These are phyloP conservation scores for Camptogramma bilineatum DNA, from an alignment of 2,888 invertebrate species.

Conservation along the genomic window DNA sequence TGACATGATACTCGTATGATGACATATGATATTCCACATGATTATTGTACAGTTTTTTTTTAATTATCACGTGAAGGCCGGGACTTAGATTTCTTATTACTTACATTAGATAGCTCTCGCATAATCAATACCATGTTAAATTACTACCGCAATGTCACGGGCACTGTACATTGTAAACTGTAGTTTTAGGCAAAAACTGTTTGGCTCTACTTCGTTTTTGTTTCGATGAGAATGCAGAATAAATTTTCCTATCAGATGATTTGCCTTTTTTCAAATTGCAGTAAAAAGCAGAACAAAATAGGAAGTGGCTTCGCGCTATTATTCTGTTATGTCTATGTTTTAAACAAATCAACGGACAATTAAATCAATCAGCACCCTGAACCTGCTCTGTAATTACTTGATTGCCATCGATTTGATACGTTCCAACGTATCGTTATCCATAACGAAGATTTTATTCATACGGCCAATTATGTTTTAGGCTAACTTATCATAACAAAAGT, in stretches of 20 bases:
- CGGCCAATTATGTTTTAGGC: constrained; percentile 25
- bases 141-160: background rate
- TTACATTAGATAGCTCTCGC: too few species aligned
- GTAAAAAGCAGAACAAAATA: constrained; percentile 2
- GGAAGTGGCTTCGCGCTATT: constrained; percentile 10
- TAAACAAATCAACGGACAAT: constrained; percentile 20
- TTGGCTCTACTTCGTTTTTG: constrained; percentile 47
- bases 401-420: constrained; percentile 12
- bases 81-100: too few species aligned
- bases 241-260: constrained; percentile 38
- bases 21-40: too few species aligned
- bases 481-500: background rate
- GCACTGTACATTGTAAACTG: background rate
- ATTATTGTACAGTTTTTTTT: too few species aligned
- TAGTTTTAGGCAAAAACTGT: constrained; percentile 39
- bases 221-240: constrained; percentile 53
- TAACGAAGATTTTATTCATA: constrained; percentile 49
- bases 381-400: constrained; percentile 3
- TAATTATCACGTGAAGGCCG: too few species aligned
- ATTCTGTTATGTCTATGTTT: constrained; percentile 2
- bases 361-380: constrained; percentile 38
- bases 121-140: too few species aligned
- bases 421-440: constrained; percentile 46
- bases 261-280: constrained; percentile 4
- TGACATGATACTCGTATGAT: too few species aligned